Conservation (phyloP, 1,140 invertebrate genomes). For the Drosophila navojoa region DNA sequence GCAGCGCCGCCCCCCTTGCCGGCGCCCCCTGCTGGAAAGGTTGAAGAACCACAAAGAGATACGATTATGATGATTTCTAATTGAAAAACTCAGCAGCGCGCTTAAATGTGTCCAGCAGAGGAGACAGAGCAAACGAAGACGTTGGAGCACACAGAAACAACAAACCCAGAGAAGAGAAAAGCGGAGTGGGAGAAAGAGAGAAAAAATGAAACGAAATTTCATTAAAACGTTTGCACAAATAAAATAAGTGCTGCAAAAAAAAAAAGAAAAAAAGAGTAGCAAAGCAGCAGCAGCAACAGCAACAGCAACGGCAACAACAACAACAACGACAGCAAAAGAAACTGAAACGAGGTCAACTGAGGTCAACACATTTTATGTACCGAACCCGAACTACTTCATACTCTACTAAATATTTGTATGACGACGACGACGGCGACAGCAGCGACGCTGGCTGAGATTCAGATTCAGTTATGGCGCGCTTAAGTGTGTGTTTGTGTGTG, state of each 20-base stretch:
- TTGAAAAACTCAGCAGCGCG: constrained; percentile 58
- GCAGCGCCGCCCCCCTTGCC: constrained; percentile 1
- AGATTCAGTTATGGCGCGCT: constrained; percentile 58
- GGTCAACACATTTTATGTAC: constrained; percentile 82
- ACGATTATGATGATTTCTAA: constrained; percentile 74
- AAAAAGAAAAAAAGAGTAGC: constrained; percentile 46
- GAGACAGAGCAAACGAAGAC: constrained; percentile 54
- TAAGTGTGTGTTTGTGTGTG: constrained; percentile 42
- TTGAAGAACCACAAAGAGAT: constrained; percentile 61
- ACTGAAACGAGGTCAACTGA: constrained; percentile 80
- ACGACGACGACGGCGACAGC: constrained; percentile 40
- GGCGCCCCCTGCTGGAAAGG: constrained; percentile 12
- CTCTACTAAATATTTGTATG: constrained; percentile 83
- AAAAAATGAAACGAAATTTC: constrained; percentile 69
- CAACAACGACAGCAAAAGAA: constrained; percentile 53
- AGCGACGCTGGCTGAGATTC: constrained; percentile 55
- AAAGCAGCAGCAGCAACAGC: not conserved
- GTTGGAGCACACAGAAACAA: constrained; percentile 15
- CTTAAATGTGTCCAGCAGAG: constrained; percentile 39
- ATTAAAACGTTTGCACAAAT: constrained; percentile 79
- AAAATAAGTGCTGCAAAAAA: constrained; percentile 70
- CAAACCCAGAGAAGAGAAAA: not conserved
- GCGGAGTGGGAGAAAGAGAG: constrained; percentile 2
- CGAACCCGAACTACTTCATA: constrained; percentile 81
- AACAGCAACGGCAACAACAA: not conserved